Evolutionary conservation across 2,113 vertebrate species (phyloP), one percentile per base, ranked within the genome.

Genomic region (Perognathus longimembris): DNA sequence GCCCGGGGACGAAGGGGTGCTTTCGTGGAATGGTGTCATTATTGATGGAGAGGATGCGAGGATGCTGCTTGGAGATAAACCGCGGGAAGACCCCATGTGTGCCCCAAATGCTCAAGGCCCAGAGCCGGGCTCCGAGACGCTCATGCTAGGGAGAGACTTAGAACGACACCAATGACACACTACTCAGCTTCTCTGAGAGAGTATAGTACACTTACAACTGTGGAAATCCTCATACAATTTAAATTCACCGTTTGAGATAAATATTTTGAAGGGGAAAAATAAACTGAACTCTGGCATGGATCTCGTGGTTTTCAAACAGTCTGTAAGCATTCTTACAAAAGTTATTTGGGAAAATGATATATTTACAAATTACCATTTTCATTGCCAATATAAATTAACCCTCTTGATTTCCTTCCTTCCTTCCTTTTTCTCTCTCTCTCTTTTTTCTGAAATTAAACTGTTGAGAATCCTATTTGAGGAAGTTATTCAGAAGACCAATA

Each of bases 331-430:
- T 96, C 73, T 96, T 96, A 95, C 87, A 95, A 94, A 96, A 82
- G 88, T 83, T 85, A 84, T 96, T 97, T 97, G 91, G 94, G 88
- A 91, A 96, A 79, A n/a, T 93, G 61, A 92, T 96, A 93, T 94
- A 71, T 95, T 85, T 88, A 71, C 96, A 96, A 81, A 95, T 66
- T 96, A 45, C 78, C 59, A 30, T 66, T 91, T 96, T 92, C 3
- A 1, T 84, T 95, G 93, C 96, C 96, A 98, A 64, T 15, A 54
- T 54, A 54, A 54, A 54, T 54, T 14, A 54, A 54, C 50, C 50
- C 14, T 54, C 14, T 54, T 54, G 50, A 54, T 2, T 54, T 15
- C 50, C 50, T 54, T 1, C 50, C 50, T 54, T 54, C 50, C 50
- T 45, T 8, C 45, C 45, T 45, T 45, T 12, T 45, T 45, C 50